Evolutionary conservation across 1,140 invertebrate genomes (phyloP), one percentile per base, ranked within the genome.

Genomic region (Papilio dardanus): DNA sequence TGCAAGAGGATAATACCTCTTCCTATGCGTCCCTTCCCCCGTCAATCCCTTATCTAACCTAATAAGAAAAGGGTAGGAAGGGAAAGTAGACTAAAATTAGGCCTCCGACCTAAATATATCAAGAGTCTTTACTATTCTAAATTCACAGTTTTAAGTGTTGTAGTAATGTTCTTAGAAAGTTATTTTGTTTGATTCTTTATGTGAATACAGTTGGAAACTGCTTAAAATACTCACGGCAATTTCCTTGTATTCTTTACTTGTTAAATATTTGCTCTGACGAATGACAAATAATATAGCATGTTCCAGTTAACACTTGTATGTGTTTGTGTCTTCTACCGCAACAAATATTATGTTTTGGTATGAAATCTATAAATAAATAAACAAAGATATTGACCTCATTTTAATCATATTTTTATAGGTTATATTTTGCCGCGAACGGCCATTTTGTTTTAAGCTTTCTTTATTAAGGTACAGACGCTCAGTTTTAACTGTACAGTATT

Each of bases 171-270:
- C 46, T 21, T 54, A 54, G 46, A 54, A 54, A 54, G 19, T 21
- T 54, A 10, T 54, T 54, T 24, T 58, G 21, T 12, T 28, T 54
- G 16, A 4, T 7, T 54, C 21, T 8, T 24, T 21, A 7, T 58
- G 54, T 58, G 21, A 58, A 58, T 58, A 58, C 10, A 28, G 21
- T 28, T 58, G 54, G 3, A 46, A n/a, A 46, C 16, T 46, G 42
- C n/a, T 46, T 19, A 0, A 14, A 46, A 46, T 46, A 37, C 7
- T n/a, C 16, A 46, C 21, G 50, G 19, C 10, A 54, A 10, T 24
- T 28, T 58, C 54, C 54, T 58, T 58, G 54, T 58, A 24, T 58
- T 28, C 21, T 3, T 58, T 58, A 58, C 24, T 58, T 28, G 54
- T 28, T 3, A 58, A 58, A 28, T 58, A 28, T 58, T 58, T 58